phyloP scores from a whole-genome alignment of 2,888 invertebrate species.

The Pollenia amentaria region DNA sequence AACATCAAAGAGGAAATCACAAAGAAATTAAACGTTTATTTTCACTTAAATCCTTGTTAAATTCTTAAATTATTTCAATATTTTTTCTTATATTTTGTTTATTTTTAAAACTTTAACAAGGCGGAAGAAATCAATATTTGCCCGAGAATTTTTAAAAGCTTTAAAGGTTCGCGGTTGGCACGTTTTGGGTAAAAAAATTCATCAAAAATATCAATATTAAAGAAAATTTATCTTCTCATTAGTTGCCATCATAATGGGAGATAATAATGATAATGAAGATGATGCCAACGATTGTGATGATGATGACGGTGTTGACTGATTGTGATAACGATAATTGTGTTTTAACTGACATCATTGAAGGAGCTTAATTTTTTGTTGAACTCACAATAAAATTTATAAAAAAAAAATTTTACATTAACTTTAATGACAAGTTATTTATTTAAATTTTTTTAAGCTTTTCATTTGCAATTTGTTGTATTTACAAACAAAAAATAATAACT shows the following conservation, averaged over 20 bases:
- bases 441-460: conserved; percentile 17
- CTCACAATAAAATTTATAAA: not conserved
- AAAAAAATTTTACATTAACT: conserved; percentile 32
- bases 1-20: conserved; percentile 1
- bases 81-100: conserved; percentile 1
- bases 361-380: conserved; percentile 2
- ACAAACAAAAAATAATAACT: conserved; percentile 11
- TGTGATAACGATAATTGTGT: conserved; percentile 31
- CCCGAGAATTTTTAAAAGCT: not conserved
- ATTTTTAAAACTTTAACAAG: conserved; percentile 16
- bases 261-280: conserved; percentile 25
- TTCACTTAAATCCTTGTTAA: conserved; percentile 29
- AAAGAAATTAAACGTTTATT: conserved; percentile 37
- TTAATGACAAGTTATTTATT: conserved; percentile 52
- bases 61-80: not conserved
- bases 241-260: conserved; percentile 5
- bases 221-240: conserved; percentile 38
- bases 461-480: not conserved
- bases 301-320: conserved; percentile 4
- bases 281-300: not conserved
- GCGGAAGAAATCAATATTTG: conserved; percentile 56
- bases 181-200: not conserved
- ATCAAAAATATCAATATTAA: conserved; percentile 10
- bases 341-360: conserved; percentile 36
- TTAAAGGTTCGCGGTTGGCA: conserved; percentile 36